Base-by-base conservation (phyloP, 53 echinoderm and acorn worm genomes). In the Temnopleurus reevesii region DNA sequence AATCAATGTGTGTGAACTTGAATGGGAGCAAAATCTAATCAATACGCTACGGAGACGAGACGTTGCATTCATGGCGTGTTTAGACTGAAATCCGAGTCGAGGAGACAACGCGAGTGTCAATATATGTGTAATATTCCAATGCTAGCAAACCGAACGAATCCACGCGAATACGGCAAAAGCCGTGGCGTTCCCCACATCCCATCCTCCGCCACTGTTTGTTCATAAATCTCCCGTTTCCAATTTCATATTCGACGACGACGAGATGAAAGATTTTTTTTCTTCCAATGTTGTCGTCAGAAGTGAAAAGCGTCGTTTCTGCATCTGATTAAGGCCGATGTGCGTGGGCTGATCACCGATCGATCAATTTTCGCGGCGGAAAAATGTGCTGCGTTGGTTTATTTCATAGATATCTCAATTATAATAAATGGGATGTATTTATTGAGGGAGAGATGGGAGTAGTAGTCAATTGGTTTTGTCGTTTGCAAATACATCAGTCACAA, bases 1-100 rank as follows among this genome's bases (percentile, higher is more conserved):
- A 83, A 83, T 83, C 56, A 83, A 83, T 83, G 83, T 19, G 83
- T 21, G 83, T 55, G 55, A 56, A 83, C 55, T 83, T 83, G 83
- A 47, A 55, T 83, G 83, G 55, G 55, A 83, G 6, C 55, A 8
- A 28, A 47, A 55, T 83, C 18, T 49, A 83, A 83, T 83, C 83
- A 83, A 83, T 83, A 83, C 5, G 17, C 3, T 25, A n/a, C n/a
- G 47, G 79, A 79, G 79, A 79, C 79, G 46, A 79, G 25, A 47
- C 79, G 28, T 46, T 23, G 12, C 46, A 79, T 79, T 79, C 28
- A 79, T 79, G 79, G 79, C 47, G 79, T 79, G 46, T 79, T 79
- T 79, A 47, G 17, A 79, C 27, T 47, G 79, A 49, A 79, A 79
- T 79, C 79, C 45, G 49, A 79, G 49, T 26, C 28, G 35, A 71